Base-by-base conservation (phyloP, 2,113 vertebrate species). In the Brienomyrus longianalis region DNA sequence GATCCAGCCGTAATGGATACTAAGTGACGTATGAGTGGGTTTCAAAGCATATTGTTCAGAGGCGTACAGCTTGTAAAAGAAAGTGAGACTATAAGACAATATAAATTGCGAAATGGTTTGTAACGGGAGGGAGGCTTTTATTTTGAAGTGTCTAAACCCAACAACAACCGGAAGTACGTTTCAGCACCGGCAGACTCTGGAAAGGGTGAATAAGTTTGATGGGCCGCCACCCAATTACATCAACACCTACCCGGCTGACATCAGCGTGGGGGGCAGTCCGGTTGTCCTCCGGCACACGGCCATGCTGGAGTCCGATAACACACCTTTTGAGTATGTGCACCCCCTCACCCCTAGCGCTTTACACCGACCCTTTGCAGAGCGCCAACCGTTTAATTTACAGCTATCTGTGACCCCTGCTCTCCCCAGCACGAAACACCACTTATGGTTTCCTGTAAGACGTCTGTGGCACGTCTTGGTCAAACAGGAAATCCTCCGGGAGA, bases 381-480 rank as follows among this genome's bases (percentile, higher is more conserved):
- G 17, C 3, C 54, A 5, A 3, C 87, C 21, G 17, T 56, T 56
- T 56, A 0, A 56, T 56, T 23, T 56, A 19, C 19, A 56, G 19
- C 19, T 56, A 56, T 56, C 19, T 56, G 54, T 90, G 1, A 89
- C 47, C 86, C 83, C 27, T 90, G 35, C 66, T 88, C 88, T 89
- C 13, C 80, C 9, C 90, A 99, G 98, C 93, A 98, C 97, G 48
- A 98, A 97, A 93, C 97, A 98, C 93, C 96, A 96, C 83, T 96
- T 96, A 90, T 98, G 97, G 52, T 97, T 99, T 93, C 98, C 98
- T 89, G 97, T 96, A 21, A 97, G 98, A 90, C 97, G 98, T 84
- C 96, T 99, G 35, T 99, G 98, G 98, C 97, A 99, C 94, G 99
- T 97, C 91, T 95, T 99, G 90, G 98, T 99, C 90, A 99, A 99